A percentile compares a stretch with the other conserved stretches of the same genome.
Evolutionary conservation across 1,140 invertebrate species (phyloP).

Genomic region (Dendroctonus valens): DNA sequence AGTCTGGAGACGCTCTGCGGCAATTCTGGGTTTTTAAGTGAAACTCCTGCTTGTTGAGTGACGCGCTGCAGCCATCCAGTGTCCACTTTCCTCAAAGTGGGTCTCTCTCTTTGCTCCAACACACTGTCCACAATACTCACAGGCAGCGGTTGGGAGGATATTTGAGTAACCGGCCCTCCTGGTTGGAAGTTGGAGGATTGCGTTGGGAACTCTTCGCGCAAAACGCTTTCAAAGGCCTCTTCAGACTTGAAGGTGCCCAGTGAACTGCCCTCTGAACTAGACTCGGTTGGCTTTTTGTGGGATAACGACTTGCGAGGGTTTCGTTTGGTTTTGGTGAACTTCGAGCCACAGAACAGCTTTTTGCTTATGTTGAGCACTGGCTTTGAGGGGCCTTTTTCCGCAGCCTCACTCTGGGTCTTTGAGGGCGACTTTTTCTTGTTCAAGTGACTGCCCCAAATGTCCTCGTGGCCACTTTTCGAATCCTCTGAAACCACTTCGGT

Average conservation of each 20-base stretch:
- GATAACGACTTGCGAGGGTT: conserved; percentile 72
- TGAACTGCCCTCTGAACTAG: conserved; percentile 18
- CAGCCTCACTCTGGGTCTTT: not conserved
- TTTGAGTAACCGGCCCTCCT: conserved; percentile 18
- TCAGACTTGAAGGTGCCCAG: conserved; percentile 30
- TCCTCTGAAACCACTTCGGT: conserved; percentile 16
- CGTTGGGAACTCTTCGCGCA: too few species aligned
- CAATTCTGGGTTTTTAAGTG: conserved; percentile 25
- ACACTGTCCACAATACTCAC: conserved; percentile 51
- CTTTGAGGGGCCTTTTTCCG: conserved; percentile 16
- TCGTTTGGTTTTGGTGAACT: conserved; percentile 60
- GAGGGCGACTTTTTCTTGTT: conserved; percentile 48
- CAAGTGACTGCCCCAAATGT: conserved; percentile 61
- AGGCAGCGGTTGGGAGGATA: conserved; percentile 38
- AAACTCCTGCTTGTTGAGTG: conserved; percentile 32
- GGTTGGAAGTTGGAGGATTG: too few species aligned
- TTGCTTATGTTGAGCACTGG: conserved; percentile 56
- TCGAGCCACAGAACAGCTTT: conserved; percentile 68
- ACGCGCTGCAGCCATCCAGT: conserved; percentile 47
- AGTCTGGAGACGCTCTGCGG: not conserved
- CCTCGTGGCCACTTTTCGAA: conserved; percentile 35
- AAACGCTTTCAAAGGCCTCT: conserved; percentile 18
- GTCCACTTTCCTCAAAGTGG: conserved; percentile 41
- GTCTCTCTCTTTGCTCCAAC: conserved; percentile 37
- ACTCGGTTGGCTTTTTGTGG: conserved; percentile 46